Base-by-base conservation (phyloP, 2,797 vertebrate species). In the Garrulus glandarius region DNA sequence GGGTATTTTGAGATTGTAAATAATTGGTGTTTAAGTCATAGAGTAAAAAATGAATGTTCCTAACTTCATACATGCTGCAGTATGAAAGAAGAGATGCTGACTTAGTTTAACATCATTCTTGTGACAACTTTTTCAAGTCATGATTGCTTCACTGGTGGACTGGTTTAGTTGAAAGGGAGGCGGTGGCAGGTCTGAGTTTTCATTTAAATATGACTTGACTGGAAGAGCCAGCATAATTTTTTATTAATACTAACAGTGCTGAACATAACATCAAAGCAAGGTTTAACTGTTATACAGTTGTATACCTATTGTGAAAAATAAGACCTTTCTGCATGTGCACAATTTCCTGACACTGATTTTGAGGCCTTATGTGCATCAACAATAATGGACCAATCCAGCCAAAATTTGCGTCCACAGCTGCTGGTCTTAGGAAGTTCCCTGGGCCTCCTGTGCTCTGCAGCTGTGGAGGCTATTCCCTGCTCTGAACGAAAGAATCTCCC, bases 321-420 rank as follows among this genome's bases (percentile, higher is more conserved):
- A 87, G 70, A 53, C 32, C 63, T 72, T 94, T 81, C 55, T 95
- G 39, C 14, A 5, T 85, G 24, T 80, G 52, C 39, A n/a, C 26
- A 7, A 1, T 96, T 96, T 92, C 76, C 88, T 79, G 76, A 93
- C 44, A 26, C 52, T 85, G 69, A 89, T 85, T 93, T 92, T 92
- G n/a, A 69, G 92, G 81, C 84, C 52, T 87, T 80, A 52, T 47
- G 75, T 87, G 47, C 71, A 67, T 94, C 88, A 85, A 72, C 57
- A 92, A 81, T 89, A 95, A 87, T 70, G 93, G 89, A 92, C 49
- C 55, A 37, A 36, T 94, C 59, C 70, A 76, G 95, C 96, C 96
- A 97, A 96, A 96, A 87, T 91, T 91, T 89, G 8, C 94, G 95
- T 96, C 86, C 95, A 92, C 96, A 97, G 96, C 96, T 97, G 97